These are phyloP conservation scores for Anolis sagrei DNA, from an alignment of 2,113 vertebrate species.

Conservation along the genomic window DNA sequence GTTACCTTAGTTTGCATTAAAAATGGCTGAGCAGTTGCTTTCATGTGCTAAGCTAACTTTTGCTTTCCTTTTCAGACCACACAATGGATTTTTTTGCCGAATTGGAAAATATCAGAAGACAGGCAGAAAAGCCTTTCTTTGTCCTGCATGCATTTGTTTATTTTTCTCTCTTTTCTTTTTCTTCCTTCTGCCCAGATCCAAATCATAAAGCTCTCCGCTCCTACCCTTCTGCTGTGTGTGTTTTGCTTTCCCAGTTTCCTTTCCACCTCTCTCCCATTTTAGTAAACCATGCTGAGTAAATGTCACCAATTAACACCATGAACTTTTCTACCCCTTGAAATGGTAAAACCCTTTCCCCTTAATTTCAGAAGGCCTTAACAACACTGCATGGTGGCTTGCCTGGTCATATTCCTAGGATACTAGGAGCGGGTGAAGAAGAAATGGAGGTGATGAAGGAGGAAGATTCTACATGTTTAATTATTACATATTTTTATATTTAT, in stretches of 20 bases:
- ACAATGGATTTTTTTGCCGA: conserved; percentile 82
- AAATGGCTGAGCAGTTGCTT: conserved; percentile 78
- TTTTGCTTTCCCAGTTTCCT: conserved; percentile 53
- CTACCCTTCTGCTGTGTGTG: conserved; percentile 44
- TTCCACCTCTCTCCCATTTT: conserved; percentile 41
- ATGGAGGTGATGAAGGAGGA: background rate
- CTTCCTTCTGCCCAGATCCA: conserved; percentile 58
- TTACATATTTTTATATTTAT: too few relatives aligned
- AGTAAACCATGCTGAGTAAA: conserved; percentile 49
- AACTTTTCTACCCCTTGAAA: conserved; percentile 42
- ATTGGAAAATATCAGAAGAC: conserved; percentile 82
- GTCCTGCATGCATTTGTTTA: conserved; percentile 62
- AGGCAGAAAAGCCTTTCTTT: conserved; percentile 79
- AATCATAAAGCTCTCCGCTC: conserved; percentile 74
- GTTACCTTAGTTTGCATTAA: conserved; percentile 67
- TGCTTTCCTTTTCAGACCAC: conserved; percentile 59
- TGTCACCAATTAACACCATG: conserved; percentile 52
- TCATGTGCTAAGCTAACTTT: conserved; percentile 79
- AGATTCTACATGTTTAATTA: background rate
- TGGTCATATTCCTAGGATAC: conserved; percentile 1
- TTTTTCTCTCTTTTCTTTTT: background rate
- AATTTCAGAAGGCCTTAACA: conserved; percentile 37
- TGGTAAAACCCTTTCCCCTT: conserved; percentile 15
- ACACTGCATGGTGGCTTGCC: conserved; percentile 20
- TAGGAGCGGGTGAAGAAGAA: conserved; percentile 8